Base-by-base conservation (phyloP, 2,797 vertebrate species). In the Gymnopithys bicolor region DNA sequence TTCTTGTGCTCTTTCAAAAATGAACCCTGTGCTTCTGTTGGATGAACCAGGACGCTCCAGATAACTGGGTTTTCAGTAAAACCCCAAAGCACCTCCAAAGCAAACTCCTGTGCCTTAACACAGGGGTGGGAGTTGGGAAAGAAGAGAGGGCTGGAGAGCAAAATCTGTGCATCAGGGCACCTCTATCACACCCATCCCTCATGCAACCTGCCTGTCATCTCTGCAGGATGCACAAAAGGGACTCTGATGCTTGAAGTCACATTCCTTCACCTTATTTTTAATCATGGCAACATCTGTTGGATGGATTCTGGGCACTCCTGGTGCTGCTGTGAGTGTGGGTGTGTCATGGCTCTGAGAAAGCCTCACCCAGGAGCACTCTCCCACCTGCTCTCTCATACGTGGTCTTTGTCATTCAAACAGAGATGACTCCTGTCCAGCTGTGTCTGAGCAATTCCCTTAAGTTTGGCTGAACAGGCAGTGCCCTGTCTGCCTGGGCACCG, bases 341-440 rank as follows among this genome's bases (percentile, higher is more conserved):
- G 21, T 17, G 30, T 59, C 58, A 27, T 32, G 17, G 58, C 14
- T 77, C 51, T 3, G 4, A 9, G 12, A 14, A 13, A 66, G 18
- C 66, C 51, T 43, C 56, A 45, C 56, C 37, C 58, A 52, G 37
- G 17, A 39, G n/a, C 1, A 1, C 30, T 71, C 5, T 70, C 5
- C 52, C n/a, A 11, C 37, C 43, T 63, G 32, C 45, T 22, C 13
- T 81, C 30, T 70, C 58, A 17, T 14, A 6, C 23, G 19, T 1
- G 3, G 16, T 3, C 0, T 62, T 85, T 33, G 43, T 68, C 23
- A 3, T 23, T 59, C 15, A 10, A 23, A 4, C 3, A 0, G 7
- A 41, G 15, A 10, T 11, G 23, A 16, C 52, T 82, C 18, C 0
- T 6, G 28, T 53, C 16, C 60, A 73, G 70, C 63, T 64, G 17